phyloP scores from a whole-genome alignment of 2,113 vertebrate species.

The Rhadina sibilatrix region DNA sequence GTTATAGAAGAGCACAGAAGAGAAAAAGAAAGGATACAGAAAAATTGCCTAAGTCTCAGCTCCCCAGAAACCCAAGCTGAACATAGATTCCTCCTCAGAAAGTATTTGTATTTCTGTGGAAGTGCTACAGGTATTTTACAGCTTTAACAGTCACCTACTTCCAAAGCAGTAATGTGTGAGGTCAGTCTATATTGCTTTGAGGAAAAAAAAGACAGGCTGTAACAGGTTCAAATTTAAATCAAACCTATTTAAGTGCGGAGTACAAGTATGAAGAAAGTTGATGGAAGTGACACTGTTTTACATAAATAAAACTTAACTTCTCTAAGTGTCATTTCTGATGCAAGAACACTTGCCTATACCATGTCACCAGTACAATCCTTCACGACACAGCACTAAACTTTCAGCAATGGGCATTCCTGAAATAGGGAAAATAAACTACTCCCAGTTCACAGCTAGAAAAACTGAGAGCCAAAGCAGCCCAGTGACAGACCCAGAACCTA shows the following conservation, averaged over 20 bases:
- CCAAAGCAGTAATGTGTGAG: slow-evolving; percentile 37
- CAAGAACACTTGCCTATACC: not conserved
- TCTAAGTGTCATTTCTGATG: not conserved
- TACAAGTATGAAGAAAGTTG: not conserved
- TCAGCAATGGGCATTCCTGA: fast-evolving
- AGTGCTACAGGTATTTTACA: not conserved
- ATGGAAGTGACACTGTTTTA: not conserved
- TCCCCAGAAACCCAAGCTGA: not conserved
- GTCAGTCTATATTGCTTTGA: not conserved
- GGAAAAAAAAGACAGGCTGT: not conserved
- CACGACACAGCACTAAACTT: fast-evolving
- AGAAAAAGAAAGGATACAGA: not conserved
- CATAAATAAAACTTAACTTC: not conserved
- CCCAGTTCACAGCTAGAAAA: not conserved
- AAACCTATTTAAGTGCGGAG: not conserved
- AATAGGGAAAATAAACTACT: not conserved
- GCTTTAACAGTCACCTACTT: not conserved
- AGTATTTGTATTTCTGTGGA: not conserved
- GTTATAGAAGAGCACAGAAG: not conserved
- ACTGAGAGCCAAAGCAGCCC: not conserved
- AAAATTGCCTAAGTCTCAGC: not conserved
- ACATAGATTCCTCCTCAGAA: not conserved
- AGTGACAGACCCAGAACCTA: not conserved
- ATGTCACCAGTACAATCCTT: not conserved
- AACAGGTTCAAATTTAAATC: slow-evolving; percentile 13